Conservation (phyloP, 2,113 vertebrate species). For the Cranoglanis bouderius region DNA sequence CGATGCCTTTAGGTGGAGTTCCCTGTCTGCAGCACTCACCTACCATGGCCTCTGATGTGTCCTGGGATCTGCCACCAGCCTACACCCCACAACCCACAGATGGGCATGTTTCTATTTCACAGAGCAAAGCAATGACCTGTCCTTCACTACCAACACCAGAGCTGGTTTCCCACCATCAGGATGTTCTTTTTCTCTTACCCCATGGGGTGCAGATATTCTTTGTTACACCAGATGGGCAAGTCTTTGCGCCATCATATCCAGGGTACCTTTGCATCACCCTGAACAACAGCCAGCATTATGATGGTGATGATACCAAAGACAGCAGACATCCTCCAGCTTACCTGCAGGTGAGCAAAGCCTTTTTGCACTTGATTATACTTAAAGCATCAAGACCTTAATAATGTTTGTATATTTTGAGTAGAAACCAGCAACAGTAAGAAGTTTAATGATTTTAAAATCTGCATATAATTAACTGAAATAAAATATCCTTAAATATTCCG, state of each 20-base stretch:
- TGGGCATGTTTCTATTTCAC: conserved; percentile 83
- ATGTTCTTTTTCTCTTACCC: conserved; percentile 86
- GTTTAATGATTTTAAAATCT: neutral
- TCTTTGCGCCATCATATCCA: conserved; percentile 95
- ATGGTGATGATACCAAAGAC: conserved; percentile 33
- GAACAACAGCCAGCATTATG: conserved; percentile 70
- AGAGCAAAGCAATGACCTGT: conserved; percentile 77
- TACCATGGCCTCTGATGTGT: conserved; percentile 40
- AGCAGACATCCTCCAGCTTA: conserved; percentile 75
- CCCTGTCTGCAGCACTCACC: conserved; percentile 56
- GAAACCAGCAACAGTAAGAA: neutral
- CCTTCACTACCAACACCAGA: conserved; percentile 61
- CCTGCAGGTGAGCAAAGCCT: conserved; percentile 82
- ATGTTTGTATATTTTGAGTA: neutral
- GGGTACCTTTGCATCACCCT: conserved; percentile 90
- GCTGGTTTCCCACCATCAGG: conserved; percentile 55
- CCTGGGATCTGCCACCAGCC: conserved; percentile 82
- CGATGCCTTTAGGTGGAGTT: conserved; percentile 49
- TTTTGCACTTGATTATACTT: neutral
- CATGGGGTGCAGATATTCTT: conserved; percentile 95
- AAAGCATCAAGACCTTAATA: neutral
- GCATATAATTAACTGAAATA: neutral
- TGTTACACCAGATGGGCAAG: conserved; percentile 89
- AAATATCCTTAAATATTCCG: neutral
- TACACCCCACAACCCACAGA: conserved; percentile 85